Conservation (phyloP, 2,797 vertebrate genomes). For the Micropoecilia bifurca region DNA sequence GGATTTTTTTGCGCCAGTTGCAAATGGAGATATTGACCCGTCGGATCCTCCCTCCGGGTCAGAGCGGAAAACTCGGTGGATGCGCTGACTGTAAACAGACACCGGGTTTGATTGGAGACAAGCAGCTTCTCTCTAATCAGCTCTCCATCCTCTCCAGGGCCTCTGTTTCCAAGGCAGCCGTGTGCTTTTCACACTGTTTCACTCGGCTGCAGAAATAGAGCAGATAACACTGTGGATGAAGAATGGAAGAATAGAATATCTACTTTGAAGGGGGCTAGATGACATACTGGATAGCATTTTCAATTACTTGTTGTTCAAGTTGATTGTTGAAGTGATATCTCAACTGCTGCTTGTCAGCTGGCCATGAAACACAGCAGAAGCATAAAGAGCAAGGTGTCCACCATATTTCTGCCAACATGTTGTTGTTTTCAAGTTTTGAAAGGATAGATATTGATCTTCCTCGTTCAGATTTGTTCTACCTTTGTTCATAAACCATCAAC, state of each 20-base stretch:
- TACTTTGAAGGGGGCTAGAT: constrained; percentile 9
- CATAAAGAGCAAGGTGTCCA: background rate
- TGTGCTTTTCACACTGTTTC: constrained; percentile 24
- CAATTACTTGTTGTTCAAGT: background rate
- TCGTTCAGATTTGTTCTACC: background rate
- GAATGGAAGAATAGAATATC: background rate
- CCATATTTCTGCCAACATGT: background rate
- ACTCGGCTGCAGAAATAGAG: constrained; percentile 31
- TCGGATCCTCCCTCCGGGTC: background rate
- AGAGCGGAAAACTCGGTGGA: constrained; percentile 21
- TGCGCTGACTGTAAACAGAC: constrained; percentile 31
- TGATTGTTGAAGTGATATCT: constrained; percentile 17
- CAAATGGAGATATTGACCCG: constrained; percentile 13
- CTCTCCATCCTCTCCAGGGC: constrained; percentile 37
- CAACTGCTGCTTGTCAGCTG: background rate
- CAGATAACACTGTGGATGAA: constrained; percentile 29
- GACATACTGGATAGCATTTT: background rate
- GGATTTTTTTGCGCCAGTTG: constrained; percentile 9
- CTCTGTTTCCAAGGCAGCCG: constrained; percentile 65
- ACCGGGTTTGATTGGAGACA: constrained; percentile 34
- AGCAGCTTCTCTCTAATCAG: constrained; percentile 48
- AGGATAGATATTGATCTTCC: background rate
- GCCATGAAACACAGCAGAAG: background rate
- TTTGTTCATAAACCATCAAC: background rate
- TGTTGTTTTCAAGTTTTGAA: background rate